Evolutionary conservation across 2,888 invertebrate genomes (phyloP), one percentile per base, ranked within the genome.

Genomic region (Dromius quadrimaculatus): DNA sequence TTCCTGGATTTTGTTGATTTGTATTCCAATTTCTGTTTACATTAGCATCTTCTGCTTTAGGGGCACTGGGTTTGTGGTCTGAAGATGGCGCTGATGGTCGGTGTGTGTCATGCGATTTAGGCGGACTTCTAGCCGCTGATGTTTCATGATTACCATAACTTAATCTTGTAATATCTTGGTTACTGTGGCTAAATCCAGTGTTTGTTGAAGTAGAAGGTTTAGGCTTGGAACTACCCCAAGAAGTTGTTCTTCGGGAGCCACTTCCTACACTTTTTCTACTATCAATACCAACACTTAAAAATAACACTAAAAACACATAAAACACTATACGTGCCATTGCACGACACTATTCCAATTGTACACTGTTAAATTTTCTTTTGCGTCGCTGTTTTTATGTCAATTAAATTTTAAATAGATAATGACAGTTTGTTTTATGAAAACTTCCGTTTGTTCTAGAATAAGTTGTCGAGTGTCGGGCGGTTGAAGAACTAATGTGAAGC

Each of bases 1-100:
- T n/a, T 2, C 41, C 15, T 38, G 28, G 20, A 13, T 64, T 71
- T 22, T 32, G 43, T 32, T 41, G 47, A 13, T 71, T 62, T 4
- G 71, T 45, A 17, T 74, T 74, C 73, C 73, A 74, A n/a, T 74
- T 70, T 72, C 69, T 74, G 28, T 59, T 74, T 17, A 69, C 22
- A 13, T 62, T 19, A 6, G 6, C 22, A 43, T 66, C 57, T 8
- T 23, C 11, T 15, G 19, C 22, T 11, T 20, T 15, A 1, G 62
- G 62, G 1, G 62, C 62, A 22, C 43, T 43, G 2, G 41, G 43
- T 1, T 70, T 59, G 20, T 36, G 34, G n/a, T 38, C 65, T 15
- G 28, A 17, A 19, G 68, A 32, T n/a, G 69, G 73, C 32, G 73
- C 72, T n/a, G 72, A 73, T 5, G 73, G 71, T 36, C 61, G 71